A percentile compares a stretch with the other conserved stretches of the same genome.
Conservation (phyloP, 30 jellyfish, hydroid and myxozoan genomes). For the Hydra vulgaris region DNA sequence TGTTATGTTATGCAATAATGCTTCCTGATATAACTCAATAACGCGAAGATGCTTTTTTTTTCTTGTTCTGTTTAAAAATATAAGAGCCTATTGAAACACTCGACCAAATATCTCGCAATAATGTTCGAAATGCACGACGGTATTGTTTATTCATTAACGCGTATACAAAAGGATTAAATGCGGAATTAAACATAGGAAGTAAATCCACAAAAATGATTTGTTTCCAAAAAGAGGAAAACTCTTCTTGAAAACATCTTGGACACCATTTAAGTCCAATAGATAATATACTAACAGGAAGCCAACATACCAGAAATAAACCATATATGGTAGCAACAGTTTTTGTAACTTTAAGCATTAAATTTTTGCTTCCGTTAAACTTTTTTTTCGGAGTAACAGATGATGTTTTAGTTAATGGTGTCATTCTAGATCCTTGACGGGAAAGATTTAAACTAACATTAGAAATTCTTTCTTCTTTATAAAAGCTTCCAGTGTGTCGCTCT, state of each 20-base stretch:
- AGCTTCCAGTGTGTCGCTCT: not conserved
- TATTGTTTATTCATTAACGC: not conserved
- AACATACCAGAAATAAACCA: not conserved
- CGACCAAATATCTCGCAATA: not conserved
- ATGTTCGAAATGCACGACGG: not conserved
- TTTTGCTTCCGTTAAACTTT: not conserved
- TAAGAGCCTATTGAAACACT: not conserved
- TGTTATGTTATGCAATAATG: no score
- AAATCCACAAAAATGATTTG: not conserved
- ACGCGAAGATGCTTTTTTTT: not conserved
- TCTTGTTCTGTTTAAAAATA: not conserved
- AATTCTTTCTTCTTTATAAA: not conserved
- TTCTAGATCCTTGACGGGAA: not conserved
- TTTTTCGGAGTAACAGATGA: not conserved
- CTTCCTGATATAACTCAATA: no score
- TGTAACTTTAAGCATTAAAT: not conserved
- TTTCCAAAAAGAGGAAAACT: not conserved
- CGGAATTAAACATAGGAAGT: not conserved
- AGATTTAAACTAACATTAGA: not conserved
- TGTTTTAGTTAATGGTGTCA: not conserved
- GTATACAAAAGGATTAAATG: not conserved
- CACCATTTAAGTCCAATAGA: not conserved
- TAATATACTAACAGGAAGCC: not conserved
- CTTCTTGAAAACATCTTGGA: not conserved
- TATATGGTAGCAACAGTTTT: not conserved